Conservation (phyloP, 2,113 vertebrate genomes). For the Myotis davidii region DNA sequence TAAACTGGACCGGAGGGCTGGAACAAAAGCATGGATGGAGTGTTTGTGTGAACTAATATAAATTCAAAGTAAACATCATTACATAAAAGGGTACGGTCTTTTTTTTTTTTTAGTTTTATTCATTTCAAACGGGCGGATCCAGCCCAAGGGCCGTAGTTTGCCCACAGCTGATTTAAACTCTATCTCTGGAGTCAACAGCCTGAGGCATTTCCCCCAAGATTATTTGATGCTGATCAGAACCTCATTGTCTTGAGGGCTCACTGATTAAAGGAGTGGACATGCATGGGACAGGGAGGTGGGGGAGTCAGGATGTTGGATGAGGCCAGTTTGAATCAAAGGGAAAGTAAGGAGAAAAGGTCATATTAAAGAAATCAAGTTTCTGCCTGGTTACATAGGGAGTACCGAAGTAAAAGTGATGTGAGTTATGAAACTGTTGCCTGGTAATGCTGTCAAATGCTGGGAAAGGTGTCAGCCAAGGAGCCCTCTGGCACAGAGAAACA, state of each 20-base stretch:
- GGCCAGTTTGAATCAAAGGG: background rate
- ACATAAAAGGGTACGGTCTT: no score
- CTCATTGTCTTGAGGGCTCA: background rate
- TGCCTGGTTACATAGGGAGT: background rate
- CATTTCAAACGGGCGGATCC: no score
- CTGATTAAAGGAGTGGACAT: background rate
- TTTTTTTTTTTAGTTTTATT: no score
- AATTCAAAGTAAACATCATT: no score
- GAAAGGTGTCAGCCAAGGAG: background rate
- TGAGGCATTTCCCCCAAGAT: background rate
- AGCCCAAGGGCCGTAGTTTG: no score
- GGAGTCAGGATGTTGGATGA: background rate
- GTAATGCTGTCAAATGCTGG: background rate
- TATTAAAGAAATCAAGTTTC: background rate
- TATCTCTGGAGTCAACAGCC: background rate
- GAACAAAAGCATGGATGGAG: no score
- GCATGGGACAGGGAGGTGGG: background rate
- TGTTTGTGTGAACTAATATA: no score
- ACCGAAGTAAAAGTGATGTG: rapidly evolving
- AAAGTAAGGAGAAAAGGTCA: background rate
- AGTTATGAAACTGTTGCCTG: background rate
- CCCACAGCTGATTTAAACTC: no score
- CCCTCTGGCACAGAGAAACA: background rate
- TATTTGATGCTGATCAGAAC: background rate
- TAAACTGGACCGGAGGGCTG: no score